Evolutionary conservation across 2,113 vertebrate genomes (phyloP).

Genomic region (Phalacrocorax aristotelis): DNA sequence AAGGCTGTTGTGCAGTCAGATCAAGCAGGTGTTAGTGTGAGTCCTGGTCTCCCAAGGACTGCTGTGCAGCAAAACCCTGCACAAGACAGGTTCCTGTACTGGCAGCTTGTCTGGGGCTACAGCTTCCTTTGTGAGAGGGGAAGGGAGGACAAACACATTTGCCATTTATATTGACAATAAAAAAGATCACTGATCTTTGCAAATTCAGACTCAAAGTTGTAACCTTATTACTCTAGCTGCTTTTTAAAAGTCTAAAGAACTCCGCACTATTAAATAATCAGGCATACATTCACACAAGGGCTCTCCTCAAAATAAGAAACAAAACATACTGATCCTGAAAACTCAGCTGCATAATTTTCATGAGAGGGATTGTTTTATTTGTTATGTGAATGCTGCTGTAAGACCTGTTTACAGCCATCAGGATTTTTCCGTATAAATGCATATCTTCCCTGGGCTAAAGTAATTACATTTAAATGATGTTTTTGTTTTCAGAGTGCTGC

Average conservation of each 20-base stretch:
- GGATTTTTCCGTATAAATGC: not conserved
- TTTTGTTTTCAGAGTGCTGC: conserved; percentile 7
- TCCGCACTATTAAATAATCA: not conserved
- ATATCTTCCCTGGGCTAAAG: not conserved
- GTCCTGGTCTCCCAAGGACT: not conserved
- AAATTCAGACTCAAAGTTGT: not conserved
- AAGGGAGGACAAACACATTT: not conserved
- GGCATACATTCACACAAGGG: not conserved
- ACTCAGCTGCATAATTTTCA: not conserved
- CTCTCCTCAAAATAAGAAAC: not conserved
- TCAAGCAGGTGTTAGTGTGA: not conserved
- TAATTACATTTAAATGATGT: not conserved
- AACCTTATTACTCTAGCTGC: not conserved
- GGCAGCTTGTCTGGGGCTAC: not conserved
- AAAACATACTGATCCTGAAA: not conserved
- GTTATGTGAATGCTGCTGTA: not conserved
- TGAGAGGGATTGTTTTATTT: not conserved
- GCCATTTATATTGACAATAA: not conserved
- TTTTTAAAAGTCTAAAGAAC: not conserved
- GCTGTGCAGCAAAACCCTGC: not conserved
- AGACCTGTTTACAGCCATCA: not conserved
- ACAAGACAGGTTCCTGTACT: not conserved
- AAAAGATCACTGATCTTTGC: not conserved
- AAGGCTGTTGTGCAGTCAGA: not conserved
- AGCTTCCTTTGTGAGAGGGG: not conserved